Percentiles rank a stretch among this genome's conserved stretches.
Evolutionary conservation across 1,140 invertebrate species (phyloP).

Genomic region (Hydropsyche tenuis): DNA sequence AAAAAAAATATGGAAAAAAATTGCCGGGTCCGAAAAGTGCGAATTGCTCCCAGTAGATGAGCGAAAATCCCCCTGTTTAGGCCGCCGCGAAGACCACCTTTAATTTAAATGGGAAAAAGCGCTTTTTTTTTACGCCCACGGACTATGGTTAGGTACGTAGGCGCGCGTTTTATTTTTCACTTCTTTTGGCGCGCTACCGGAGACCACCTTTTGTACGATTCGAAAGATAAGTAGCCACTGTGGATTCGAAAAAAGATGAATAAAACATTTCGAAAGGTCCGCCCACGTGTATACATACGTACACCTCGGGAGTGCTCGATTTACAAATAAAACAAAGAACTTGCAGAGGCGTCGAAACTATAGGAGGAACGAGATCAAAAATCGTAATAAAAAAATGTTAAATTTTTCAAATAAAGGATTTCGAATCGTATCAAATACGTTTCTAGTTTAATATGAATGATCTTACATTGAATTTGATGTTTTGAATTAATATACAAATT

Average conservation of each 20-base stretch:
- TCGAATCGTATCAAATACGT: too few species aligned
- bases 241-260: conserved; percentile 49
- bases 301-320: conserved; percentile 34
- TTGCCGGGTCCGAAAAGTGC: not conserved
- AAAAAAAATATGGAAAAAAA: too few species aligned
- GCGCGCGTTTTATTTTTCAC: conserved; percentile 3
- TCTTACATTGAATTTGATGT: too few species aligned
- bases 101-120: conserved; percentile 32
- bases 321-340: conserved; percentile 48
- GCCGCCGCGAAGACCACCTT: conserved; percentile 9
- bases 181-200: conserved; percentile 5
- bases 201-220: conserved; percentile 42
- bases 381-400: too few species aligned
- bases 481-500: too few species aligned
- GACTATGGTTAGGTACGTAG: too few species aligned
- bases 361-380: too few species aligned
- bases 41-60: conserved; percentile 34
- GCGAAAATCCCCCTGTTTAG: conserved; percentile 18
- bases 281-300: not conserved
- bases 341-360: too few species aligned
- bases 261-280: conserved; percentile 48
- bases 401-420: too few species aligned
- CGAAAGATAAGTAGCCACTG: conserved; percentile 49
- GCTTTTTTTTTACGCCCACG: not conserved
- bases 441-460: too few species aligned